Base-by-base conservation (phyloP, 2,888 invertebrate species). In the Idaea straminata region DNA sequence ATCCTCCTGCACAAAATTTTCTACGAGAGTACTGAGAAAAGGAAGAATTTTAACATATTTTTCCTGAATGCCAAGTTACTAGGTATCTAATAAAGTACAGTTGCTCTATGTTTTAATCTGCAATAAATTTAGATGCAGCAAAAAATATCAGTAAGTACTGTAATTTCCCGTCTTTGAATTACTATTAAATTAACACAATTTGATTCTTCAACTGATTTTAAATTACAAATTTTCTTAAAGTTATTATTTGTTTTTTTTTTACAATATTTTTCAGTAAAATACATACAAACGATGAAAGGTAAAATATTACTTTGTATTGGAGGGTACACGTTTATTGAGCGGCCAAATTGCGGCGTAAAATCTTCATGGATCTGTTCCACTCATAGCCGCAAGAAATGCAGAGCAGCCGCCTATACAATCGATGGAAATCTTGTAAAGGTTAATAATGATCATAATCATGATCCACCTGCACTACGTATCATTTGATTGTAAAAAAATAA, bases 311-410 rank as follows among this genome's bases (percentile, higher is more conserved):
- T 82, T 2, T 68, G 66, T 15, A 60, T 80, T 5, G 75, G 64
- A 5, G 77, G 74, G 1, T 82, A 73, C 61, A 83, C 74, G 2
- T 83, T 79, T 66, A 78, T 74, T 34, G 64, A 69, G 16, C 74
- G 81, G 59, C 63, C 63, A 10, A 61, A 60, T 0, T 64, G 64
- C 4, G 77, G 77, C n/a, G 25, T 15, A 5, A 80, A 73, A 68
- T 72, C 65, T 0, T 73, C 80, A 72, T 83, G 83, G 84, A 69
- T 76, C 4, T 77, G 83, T 63, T 78, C 79, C 0, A 70, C 75
- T 0, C 72, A 74, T 62, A 64, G 68, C 57, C 35, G 58, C 35
- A 72, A 63, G 57, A 70, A 71, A 57, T 77, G 77, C 62, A 58
- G 58, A 0, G 76, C 77, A 0, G 25, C 61, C 1, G 58, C 76